phyloP scores from a whole-genome alignment of 1,140 invertebrate genomes.

The Callitettix versicolor region DNA sequence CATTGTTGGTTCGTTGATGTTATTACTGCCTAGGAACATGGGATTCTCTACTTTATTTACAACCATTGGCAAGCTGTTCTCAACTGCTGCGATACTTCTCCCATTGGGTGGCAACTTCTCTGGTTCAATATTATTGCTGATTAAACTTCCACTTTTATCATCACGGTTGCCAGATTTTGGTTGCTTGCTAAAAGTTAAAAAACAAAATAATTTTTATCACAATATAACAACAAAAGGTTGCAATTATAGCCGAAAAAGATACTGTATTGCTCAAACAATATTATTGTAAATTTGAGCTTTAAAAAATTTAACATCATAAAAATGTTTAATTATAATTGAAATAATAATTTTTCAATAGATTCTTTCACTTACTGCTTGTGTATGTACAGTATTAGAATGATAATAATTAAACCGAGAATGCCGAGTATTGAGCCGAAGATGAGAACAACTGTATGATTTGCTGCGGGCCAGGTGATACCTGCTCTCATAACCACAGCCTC shows the following conservation, averaged over 20 bases:
- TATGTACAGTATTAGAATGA: slow-evolving; percentile 61
- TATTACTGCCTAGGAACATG: slow-evolving; percentile 24
- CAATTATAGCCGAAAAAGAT: too few relatives aligned
- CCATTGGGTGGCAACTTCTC: slow-evolving; percentile 31
- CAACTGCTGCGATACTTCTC: slow-evolving; percentile 21
- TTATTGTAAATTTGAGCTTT: too few relatives aligned
- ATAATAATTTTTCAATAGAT: too few relatives aligned
- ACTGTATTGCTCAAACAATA: too few relatives aligned
- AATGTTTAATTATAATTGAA: too few relatives aligned
- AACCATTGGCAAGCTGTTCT: slow-evolving; percentile 14
- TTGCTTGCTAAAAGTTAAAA: slow-evolving; percentile 33
- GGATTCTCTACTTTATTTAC: slow-evolving; percentile 28
- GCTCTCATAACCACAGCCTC: slow-evolving; percentile 37
- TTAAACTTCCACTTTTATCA: slow-evolving; percentile 27
- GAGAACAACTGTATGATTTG: slow-evolving; percentile 49
- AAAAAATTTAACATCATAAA: too few relatives aligned
- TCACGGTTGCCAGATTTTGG: slow-evolving; percentile 37
- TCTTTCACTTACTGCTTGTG: slow-evolving; percentile 54
- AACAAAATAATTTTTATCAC: too few relatives aligned
- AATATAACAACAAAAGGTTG: too few relatives aligned
- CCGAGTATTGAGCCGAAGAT: slow-evolving; percentile 59
- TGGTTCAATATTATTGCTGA: slow-evolving; percentile 26
- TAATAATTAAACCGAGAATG: slow-evolving; percentile 58
- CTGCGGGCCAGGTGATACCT: slow-evolving; percentile 37
- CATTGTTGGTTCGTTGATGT: slow-evolving; percentile 14